phyloP scores from a whole-genome alignment of 2,797 vertebrate genomes.

The Spatula versicolor region DNA sequence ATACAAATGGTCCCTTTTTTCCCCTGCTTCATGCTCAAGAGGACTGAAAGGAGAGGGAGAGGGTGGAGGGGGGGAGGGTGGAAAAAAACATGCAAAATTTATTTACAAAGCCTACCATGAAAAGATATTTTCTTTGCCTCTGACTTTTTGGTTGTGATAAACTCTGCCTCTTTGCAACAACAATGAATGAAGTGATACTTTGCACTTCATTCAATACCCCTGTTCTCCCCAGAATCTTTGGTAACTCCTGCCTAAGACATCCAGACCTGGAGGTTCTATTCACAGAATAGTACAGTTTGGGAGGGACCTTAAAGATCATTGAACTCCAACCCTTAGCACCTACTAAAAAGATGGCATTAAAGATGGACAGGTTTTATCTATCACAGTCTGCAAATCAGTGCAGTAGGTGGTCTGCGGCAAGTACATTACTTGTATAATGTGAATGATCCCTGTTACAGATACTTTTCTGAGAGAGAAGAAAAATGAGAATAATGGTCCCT shows the following conservation, averaged over 20 bases:
- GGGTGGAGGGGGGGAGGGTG: neutral
- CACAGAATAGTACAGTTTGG: too few relatives aligned
- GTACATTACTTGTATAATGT: fast-evolving
- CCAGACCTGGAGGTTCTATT: neutral
- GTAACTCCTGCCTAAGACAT: neutral
- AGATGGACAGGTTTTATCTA: neutral
- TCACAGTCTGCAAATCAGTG: neutral
- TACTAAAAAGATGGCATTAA: too few relatives aligned
- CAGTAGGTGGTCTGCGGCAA: neutral
- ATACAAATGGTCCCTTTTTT: slow-evolving; percentile 72
- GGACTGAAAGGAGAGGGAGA: neutral
- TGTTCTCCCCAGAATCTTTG: neutral
- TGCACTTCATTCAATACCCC: neutral
- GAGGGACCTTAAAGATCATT: too few relatives aligned
- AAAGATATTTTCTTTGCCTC: neutral
- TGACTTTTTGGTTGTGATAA: neutral
- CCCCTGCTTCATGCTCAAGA: neutral
- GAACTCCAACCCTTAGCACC: too few relatives aligned
- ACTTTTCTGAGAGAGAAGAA: neutral
- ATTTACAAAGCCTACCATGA: neutral
- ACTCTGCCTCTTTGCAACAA: neutral
- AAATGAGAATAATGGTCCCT: neutral
- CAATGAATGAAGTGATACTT: neutral
- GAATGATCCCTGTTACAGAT: neutral
- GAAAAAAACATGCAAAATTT: neutral